Percentiles rank a stretch among this genome's conserved stretches.
phyloP scores from a whole-genome alignment of 2,888 invertebrate species.

The Malachius bipustulatus region DNA sequence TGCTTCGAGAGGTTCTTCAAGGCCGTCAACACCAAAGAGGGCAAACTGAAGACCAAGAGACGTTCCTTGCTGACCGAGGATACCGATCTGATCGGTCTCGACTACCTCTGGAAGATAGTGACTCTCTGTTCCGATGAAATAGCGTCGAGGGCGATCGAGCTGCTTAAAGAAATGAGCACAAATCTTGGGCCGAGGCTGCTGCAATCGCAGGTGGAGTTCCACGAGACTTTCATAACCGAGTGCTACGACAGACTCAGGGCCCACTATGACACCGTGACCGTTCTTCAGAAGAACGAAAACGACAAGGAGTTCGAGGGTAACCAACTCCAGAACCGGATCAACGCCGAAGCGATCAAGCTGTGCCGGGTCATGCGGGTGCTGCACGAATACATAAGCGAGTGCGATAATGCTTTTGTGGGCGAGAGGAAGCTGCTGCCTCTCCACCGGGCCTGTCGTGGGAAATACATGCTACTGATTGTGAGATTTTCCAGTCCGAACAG shows the following conservation, averaged over 20 bases:
- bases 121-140: slow-evolving; percentile 87
- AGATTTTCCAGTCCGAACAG: slow-evolving; percentile 71
- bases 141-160: slow-evolving; percentile 80
- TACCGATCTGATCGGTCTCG: slow-evolving; percentile 88
- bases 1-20: slow-evolving; percentile 82
- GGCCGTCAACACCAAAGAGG: slow-evolving; percentile 90
- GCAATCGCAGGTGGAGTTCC: slow-evolving; percentile 68
- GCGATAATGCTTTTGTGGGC: slow-evolving; percentile 77
- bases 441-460: slow-evolving; percentile 79
- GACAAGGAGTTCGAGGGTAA: slow-evolving; percentile 38
- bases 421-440: slow-evolving; percentile 84
- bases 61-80: slow-evolving; percentile 82
- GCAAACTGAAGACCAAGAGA: slow-evolving; percentile 77
- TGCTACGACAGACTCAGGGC: slow-evolving; percentile 83
- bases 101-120: slow-evolving; percentile 82
- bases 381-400: slow-evolving; percentile 90
- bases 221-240: slow-evolving; percentile 83
- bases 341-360: slow-evolving; percentile 70
- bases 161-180: slow-evolving; percentile 87
- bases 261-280: slow-evolving; percentile 71
- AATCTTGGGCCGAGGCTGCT: slow-evolving; percentile 81
- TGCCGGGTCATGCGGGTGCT: slow-evolving; percentile 88
- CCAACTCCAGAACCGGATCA: slow-evolving; percentile 40
- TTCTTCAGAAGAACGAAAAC: slow-evolving; percentile 43
- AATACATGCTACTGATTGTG: slow-evolving; percentile 76